Conservation (phyloP, 1,140 invertebrate genomes). For the Drosophila navojoa region DNA sequence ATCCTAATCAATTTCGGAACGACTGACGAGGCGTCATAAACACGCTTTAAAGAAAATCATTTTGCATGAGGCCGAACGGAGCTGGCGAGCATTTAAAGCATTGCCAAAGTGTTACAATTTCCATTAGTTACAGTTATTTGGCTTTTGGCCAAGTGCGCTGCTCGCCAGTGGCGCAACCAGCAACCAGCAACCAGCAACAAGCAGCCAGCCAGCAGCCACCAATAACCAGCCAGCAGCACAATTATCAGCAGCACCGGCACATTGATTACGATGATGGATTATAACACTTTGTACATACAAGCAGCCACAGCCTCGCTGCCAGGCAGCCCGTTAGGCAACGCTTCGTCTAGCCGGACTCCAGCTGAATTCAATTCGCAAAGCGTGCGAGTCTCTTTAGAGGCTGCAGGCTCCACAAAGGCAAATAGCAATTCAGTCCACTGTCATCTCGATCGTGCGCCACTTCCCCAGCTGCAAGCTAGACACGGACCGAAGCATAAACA, state of each 20-base stretch:
- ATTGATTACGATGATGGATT: slow-evolving; percentile 81
- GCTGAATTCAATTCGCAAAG: neutral
- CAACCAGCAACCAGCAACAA: slow-evolving; percentile 26
- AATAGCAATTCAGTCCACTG: slow-evolving; percentile 14
- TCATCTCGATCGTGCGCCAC: slow-evolving; percentile 12
- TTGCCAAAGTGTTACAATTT: slow-evolving; percentile 81
- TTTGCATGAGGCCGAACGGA: slow-evolving; percentile 33
- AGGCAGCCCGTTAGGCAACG: slow-evolving; percentile 3
- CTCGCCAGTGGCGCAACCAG: slow-evolving; percentile 51
- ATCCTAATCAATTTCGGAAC: slow-evolving; percentile 79
- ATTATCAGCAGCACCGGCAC: slow-evolving; percentile 35
- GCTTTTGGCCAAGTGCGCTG: slow-evolving; percentile 20
- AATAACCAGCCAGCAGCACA: slow-evolving; percentile 10
- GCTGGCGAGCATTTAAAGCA: slow-evolving; percentile 55
- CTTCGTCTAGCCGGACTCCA: neutral
- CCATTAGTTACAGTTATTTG: slow-evolving; percentile 82
- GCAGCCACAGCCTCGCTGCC: slow-evolving; percentile 17
- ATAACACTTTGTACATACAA: slow-evolving; percentile 70
- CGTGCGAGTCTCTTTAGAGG: slow-evolving; percentile 3
- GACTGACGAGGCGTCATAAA: slow-evolving; percentile 79
- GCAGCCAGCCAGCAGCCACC: slow-evolving; percentile 33
- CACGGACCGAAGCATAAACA: no score
- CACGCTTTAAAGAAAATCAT: slow-evolving; percentile 65
- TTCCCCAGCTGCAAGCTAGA: no score
- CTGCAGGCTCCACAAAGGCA: slow-evolving; percentile 2